Conservation (phyloP, 2,888 invertebrate genomes). For the Epirrita christyi region DNA sequence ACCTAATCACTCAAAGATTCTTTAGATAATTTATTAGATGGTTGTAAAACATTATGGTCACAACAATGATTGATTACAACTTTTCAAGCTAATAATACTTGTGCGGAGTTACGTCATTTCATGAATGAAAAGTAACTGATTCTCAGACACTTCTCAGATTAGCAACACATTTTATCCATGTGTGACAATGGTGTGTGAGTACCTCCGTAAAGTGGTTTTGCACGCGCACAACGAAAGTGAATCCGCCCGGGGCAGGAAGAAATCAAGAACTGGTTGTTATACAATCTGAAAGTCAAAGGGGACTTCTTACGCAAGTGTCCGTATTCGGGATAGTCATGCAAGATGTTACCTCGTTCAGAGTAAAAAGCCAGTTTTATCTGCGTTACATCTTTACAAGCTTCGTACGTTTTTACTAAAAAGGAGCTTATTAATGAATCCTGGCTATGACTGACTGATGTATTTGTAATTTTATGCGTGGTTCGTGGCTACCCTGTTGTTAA, state of each 20-base stretch:
- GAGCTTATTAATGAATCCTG: too few relatives aligned
- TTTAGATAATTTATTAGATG: too few relatives aligned
- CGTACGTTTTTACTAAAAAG: neutral
- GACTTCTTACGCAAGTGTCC: slow-evolving; percentile 65
- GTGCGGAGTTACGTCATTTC: slow-evolving; percentile 9
- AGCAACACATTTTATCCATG: slow-evolving; percentile 25
- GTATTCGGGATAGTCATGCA: slow-evolving; percentile 42
- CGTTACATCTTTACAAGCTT: neutral
- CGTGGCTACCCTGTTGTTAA: too few relatives aligned
- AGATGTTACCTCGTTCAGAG: slow-evolving; percentile 24
- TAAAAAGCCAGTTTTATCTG: slow-evolving; percentile 4
- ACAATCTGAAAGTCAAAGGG: slow-evolving; percentile 70
- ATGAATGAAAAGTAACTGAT: slow-evolving; percentile 26
- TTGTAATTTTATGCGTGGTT: too few relatives aligned
- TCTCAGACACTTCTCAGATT: slow-evolving; percentile 25
- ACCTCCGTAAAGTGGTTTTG: slow-evolving; percentile 18
- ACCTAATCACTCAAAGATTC: too few relatives aligned
- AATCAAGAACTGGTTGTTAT: slow-evolving; percentile 72
- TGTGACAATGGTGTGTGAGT: slow-evolving; percentile 26
- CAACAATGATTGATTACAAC: too few relatives aligned
- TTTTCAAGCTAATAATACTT: neutral
- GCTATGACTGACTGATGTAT: too few relatives aligned
- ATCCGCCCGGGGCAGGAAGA: slow-evolving; percentile 65
- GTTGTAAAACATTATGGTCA: too few relatives aligned
- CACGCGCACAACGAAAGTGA: slow-evolving; percentile 63